Evolutionary conservation across 2,113 vertebrate species (phyloP).

Genomic region (Phylloscopus trochilus): DNA sequence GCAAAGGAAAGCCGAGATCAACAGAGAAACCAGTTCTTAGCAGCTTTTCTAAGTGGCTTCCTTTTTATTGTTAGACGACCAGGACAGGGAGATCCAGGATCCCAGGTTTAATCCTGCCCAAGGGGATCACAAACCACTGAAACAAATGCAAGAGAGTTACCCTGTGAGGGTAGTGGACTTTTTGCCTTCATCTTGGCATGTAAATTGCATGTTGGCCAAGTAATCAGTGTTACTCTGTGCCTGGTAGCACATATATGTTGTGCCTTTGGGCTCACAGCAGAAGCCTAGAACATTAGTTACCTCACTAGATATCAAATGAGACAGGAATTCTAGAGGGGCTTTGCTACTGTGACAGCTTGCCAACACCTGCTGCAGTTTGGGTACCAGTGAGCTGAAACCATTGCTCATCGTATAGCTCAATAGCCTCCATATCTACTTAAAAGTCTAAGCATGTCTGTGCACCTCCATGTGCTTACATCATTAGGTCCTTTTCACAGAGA

Average conservation of each 20-base stretch:
- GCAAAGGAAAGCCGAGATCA: background rate
- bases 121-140: background rate
- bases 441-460: background rate
- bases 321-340: background rate
- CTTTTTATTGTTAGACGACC: background rate
- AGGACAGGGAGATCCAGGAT: background rate
- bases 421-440: background rate
- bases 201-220: background rate
- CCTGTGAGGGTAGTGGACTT: background rate
- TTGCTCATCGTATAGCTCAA: background rate
- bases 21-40: background rate
- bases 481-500: background rate
- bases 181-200: background rate
- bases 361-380: background rate
- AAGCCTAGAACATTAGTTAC: background rate
- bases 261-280: background rate
- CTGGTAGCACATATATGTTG: background rate
- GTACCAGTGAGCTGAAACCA: background rate
- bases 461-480: background rate
- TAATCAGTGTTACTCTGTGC: background rate
- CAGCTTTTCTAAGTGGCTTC: background rate
- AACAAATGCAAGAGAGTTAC: background rate
- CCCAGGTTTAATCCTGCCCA: background rate
- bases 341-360: background rate
- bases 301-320: background rate